Conservation (phyloP, 2,113 vertebrate species). For the Anolis carolinensis region DNA sequence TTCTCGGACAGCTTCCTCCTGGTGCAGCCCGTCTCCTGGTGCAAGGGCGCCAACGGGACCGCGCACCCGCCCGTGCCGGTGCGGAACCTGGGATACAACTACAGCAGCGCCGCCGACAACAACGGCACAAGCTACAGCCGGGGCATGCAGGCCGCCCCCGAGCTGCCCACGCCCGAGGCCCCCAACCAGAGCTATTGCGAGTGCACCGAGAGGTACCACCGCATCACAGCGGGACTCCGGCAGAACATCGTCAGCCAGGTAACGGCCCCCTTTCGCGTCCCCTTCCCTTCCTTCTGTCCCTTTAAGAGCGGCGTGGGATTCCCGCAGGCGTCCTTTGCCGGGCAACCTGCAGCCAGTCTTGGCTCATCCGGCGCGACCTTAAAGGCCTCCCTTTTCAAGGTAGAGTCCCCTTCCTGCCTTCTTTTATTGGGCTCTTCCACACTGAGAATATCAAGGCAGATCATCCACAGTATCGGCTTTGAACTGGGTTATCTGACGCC, state of each 20-base stretch:
- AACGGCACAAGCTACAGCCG: slow-evolving; percentile 32
- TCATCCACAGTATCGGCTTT: too few relatives aligned
- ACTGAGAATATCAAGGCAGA: too few relatives aligned
- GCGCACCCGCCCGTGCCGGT: slow-evolving; percentile 5
- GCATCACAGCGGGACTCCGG: slow-evolving; percentile 89
- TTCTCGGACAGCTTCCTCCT: slow-evolving; percentile 96
- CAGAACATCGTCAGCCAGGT: slow-evolving; percentile 98
- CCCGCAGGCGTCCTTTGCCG: too few relatives aligned
- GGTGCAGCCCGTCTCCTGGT: slow-evolving; percentile 88
- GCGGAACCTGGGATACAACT: too few relatives aligned
- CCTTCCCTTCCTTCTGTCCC: too few relatives aligned
- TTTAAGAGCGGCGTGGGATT: too few relatives aligned
- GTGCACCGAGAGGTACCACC: slow-evolving; percentile 87
- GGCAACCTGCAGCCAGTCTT: too few relatives aligned
- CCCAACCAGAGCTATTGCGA: slow-evolving; percentile 76
- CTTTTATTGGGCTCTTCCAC: too few relatives aligned
- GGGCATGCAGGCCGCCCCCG: slow-evolving; percentile 47
- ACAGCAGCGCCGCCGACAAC: slow-evolving; percentile 1
- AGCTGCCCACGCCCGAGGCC: slow-evolving; percentile 48
- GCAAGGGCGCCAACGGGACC: slow-evolving; percentile 72
- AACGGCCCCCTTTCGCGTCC: slow-evolving; percentile 50
- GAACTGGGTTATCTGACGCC: too few relatives aligned
- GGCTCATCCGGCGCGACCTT: too few relatives aligned
- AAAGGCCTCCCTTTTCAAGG: too few relatives aligned
- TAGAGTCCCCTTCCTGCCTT: too few relatives aligned